phyloP scores from a whole-genome alignment of 2,797 vertebrate genomes.

The Megalops cyprinoides region DNA sequence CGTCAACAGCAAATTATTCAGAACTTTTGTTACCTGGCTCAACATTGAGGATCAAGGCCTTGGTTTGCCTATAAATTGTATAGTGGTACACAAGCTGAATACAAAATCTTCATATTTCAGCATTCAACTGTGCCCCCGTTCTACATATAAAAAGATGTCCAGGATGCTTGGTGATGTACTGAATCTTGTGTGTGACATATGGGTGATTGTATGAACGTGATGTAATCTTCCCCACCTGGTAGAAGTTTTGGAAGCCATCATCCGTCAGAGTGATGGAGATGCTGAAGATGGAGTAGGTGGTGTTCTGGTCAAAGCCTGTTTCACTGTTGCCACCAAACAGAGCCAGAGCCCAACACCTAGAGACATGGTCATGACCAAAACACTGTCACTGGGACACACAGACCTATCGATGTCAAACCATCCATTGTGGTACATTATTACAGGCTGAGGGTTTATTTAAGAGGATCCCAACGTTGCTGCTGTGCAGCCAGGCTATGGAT shows the following conservation, averaged over 20 bases:
- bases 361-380: conserved; percentile 45
- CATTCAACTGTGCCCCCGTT: too few relatives aligned
- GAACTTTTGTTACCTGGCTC: not conserved
- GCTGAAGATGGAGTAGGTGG: conserved; percentile 94
- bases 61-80: conserved; percentile 39
- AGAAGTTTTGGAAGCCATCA: conserved; percentile 91
- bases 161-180: conserved; percentile 24
- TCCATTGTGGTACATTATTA: not conserved
- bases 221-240: conserved; percentile 73
- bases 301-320: conserved; percentile 94
- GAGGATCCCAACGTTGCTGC: too few relatives aligned
- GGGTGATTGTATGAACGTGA: not conserved
- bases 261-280: conserved; percentile 94
- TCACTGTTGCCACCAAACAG: conserved; percentile 95
- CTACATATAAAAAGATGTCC: not conserved
- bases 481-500: not conserved
- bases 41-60: conserved; percentile 23
- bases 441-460: too few relatives aligned
- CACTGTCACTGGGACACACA: not conserved
- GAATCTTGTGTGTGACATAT: not conserved
- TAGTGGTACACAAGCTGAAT: not conserved
- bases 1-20: not conserved
- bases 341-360: conserved; percentile 91
- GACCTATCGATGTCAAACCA: not conserved
- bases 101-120: conserved; percentile 30